Evolutionary conservation across 2,113 vertebrate species (phyloP), one percentile per base, ranked within the genome.

Genomic region (Ardeotis arabs): DNA sequence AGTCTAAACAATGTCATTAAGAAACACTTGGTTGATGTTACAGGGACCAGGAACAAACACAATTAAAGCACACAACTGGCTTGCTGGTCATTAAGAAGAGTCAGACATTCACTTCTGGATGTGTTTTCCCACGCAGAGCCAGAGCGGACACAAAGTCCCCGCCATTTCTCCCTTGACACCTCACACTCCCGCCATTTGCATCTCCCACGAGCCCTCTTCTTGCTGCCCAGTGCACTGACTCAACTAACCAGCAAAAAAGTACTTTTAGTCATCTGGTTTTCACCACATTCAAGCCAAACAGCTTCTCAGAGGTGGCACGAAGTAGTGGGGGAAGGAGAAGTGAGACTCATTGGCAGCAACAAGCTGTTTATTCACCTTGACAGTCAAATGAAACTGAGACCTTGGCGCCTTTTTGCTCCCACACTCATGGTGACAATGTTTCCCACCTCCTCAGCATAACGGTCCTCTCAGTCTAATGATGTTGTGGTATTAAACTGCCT

Each of bases 381-480:
- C 59, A 80, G 64, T 23, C 69, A 81, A 74, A 8, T 16, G 59
- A 89, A 92, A 84, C 64, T 2, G 10, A 86, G 67, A 70, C 72
- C 64, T 47, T 9, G n/a, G 69, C 4, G 3, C 52, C 72, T 66
- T 74, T 78, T 37, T 52, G 72, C 47, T 80, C 45, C 45, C 31
- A 35, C 7, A 2, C 27, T 47, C 79, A 18, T 6, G 6, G 58
- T 4, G 62, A 47, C 0, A 0, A 33, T 7, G 23, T 31, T 73
- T 62, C 53, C 59, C 55, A 66, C 33, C 70, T 56, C 75, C 68
- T 64, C 91, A 73, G 64, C 35, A 21, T 37, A 12, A 4, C 33
- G 9, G 53, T 2, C 23, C 47, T 67, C 74, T 63, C 47, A 31
- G 37, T 39, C 47, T 28, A 17, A 23, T 2, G 10, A 21, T 4